phyloP scores from a whole-genome alignment of 2,113 vertebrate species.

The Planiliza haematocheilus region DNA sequence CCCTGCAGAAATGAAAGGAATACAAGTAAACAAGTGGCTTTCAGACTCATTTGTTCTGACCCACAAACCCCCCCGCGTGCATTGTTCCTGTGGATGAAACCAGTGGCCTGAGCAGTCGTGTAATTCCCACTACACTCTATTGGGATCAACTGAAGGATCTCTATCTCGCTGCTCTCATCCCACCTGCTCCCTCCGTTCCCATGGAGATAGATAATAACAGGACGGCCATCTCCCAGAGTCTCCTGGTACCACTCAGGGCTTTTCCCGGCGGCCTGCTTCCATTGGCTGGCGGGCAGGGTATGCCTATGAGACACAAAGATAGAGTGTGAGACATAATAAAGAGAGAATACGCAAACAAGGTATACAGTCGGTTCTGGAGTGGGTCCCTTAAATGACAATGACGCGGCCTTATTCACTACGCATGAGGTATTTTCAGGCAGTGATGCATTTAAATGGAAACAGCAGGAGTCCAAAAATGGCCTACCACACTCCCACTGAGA shows the following conservation, averaged over 20 bases:
- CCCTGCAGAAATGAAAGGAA: slow-evolving; percentile 80
- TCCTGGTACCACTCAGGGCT: slow-evolving; percentile 83
- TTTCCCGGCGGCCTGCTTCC: slow-evolving; percentile 80
- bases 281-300: slow-evolving; percentile 84
- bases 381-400: slow-evolving; percentile 15
- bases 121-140: slow-evolving; percentile 63
- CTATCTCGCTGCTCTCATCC: slow-evolving; percentile 48
- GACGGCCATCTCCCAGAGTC: slow-evolving; percentile 83
- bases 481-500: slow-evolving; percentile 89
- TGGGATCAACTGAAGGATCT: slow-evolving; percentile 59
- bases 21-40: slow-evolving; percentile 38
- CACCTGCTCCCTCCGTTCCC: slow-evolving; percentile 88
- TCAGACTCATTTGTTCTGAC: slow-evolving; percentile 25
- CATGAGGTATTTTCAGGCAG: neutral
- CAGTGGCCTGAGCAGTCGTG: neutral
- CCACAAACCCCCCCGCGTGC: neutral
- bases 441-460: slow-evolving; percentile 11
- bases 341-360: slow-evolving; percentile 6
- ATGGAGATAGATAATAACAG: slow-evolving; percentile 90
- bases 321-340: neutral
- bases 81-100: slow-evolving; percentile 39
- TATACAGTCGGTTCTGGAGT: slow-evolving; percentile 12
- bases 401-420: neutral
- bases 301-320: slow-evolving; percentile 82
- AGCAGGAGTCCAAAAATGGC: slow-evolving; percentile 26